phyloP scores from a whole-genome alignment of 2,888 invertebrate genomes.

The Luperina nickerlii region DNA sequence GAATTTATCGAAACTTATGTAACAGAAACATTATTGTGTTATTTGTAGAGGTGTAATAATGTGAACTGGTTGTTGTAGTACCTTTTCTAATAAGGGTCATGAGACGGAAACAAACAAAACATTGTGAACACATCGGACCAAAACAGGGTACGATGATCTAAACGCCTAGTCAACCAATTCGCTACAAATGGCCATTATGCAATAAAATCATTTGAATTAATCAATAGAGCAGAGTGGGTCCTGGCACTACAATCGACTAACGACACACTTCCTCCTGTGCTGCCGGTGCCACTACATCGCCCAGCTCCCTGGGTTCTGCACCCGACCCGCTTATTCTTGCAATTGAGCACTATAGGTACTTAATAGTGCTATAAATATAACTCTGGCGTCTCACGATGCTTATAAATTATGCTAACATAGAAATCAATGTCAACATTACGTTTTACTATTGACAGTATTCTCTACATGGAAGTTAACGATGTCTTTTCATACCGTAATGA shows the following conservation, averaged over 20 bases:
- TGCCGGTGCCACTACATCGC: conserved; percentile 58
- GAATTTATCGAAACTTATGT: conserved; percentile 48
- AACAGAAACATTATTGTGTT: conserved; percentile 34
- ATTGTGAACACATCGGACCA: conserved; percentile 24
- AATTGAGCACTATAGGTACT: conserved; percentile 60
- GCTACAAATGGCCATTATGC: conserved; percentile 80
- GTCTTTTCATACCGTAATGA: conserved; percentile 17
- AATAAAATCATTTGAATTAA: conserved; percentile 88
- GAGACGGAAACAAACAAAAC: conserved; percentile 35
- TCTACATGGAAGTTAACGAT: conserved; percentile 26
- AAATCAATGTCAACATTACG: conserved; percentile 55
- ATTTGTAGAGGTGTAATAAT: conserved; percentile 14
- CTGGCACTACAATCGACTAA: conserved; percentile 79
- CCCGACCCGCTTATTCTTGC: conserved; percentile 65
- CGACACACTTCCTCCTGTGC: conserved; percentile 80
- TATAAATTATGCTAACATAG: conserved; percentile 51
- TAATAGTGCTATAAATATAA: conserved; percentile 65
- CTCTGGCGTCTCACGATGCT: conserved; percentile 67
- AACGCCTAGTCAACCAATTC: conserved; percentile 72
- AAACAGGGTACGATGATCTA: conserved; percentile 65
- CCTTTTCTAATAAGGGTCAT: conserved; percentile 34
- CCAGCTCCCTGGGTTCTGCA: conserved; percentile 66
- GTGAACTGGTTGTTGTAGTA: conserved; percentile 17
- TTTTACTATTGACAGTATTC: conserved; percentile 36
- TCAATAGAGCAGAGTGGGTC: conserved; percentile 87